These are phyloP conservation scores for Sylvia borin DNA, from an alignment of 2,797 vertebrate species.

Conservation along the genomic window DNA sequence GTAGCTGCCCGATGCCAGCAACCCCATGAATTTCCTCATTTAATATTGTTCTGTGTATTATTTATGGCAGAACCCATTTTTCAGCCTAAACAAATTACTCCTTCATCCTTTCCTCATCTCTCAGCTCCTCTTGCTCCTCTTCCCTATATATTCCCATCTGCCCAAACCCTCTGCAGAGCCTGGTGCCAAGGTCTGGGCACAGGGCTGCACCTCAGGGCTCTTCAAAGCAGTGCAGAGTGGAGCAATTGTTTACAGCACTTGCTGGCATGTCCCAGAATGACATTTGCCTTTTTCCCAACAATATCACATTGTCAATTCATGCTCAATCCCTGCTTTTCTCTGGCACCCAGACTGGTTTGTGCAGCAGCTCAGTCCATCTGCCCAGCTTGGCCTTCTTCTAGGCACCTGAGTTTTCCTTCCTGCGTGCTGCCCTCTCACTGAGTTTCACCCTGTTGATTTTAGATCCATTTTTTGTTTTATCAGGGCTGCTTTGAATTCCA, in stretches of 20 bases:
- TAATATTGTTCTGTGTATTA: not conserved
- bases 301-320: slow-evolving; percentile 32
- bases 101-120: not conserved
- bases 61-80: not conserved
- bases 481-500: not conserved
- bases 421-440: not conserved
- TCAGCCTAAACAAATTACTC: not conserved
- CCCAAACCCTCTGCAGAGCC: not conserved
- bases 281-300: slow-evolving; percentile 58
- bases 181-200: not conserved
- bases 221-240: not conserved
- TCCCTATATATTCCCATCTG: not conserved
- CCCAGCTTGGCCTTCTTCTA: not conserved
- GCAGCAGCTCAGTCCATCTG: not conserved
- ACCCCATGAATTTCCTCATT: not conserved
- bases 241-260: slow-evolving; percentile 22
- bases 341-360: not conserved
- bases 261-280: slow-evolving; percentile 29
- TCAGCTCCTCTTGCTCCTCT: not conserved
- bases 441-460: not conserved
- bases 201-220: not conserved
- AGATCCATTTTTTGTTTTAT: not conserved
- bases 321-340: accelerated
- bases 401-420: not conserved
- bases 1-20: not conserved